Evolutionary conservation across 2,888 invertebrate genomes (phyloP).

Genomic region (Plebejus melissa): DNA sequence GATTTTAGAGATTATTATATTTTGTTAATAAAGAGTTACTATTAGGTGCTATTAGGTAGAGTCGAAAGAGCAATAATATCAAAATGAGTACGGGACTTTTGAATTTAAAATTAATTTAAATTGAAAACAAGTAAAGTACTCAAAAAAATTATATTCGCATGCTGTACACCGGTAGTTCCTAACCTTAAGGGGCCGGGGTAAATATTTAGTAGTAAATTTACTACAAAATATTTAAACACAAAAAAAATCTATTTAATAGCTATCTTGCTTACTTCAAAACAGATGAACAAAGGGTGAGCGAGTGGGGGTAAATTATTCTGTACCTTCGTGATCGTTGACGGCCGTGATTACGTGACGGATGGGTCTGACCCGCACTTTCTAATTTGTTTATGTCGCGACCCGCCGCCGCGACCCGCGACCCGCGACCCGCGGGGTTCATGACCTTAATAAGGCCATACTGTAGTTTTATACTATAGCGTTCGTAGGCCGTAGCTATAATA

Average conservation of each 20-base stretch:
- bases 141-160: too few species aligned
- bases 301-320: conserved; percentile 36
- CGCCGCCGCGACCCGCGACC: background rate
- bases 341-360: conserved; percentile 22
- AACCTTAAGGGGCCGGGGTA: too few species aligned
- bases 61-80: too few species aligned
- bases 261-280: background rate
- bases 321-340: conserved; percentile 25
- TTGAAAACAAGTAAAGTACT: too few species aligned
- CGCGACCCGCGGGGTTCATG: conserved; percentile 17
- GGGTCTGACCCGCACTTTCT: conserved; percentile 15
- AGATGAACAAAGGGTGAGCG: background rate
- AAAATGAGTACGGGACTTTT: too few species aligned
- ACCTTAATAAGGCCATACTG: conserved; percentile 9
- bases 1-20: too few species aligned
- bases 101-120: too few species aligned
- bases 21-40: too few species aligned
- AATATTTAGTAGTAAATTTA: too few species aligned
- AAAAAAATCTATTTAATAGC: background rate
- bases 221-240: too few species aligned
- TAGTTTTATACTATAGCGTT: background rate
- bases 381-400: conserved; percentile 16
- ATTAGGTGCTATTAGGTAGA: too few species aligned
- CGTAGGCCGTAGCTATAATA: background rate
- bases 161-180: too few species aligned